These are phyloP conservation scores for Macrocentrus cingulum DNA, from an alignment of 1,140 invertebrate species.

Conservation along the genomic window DNA sequence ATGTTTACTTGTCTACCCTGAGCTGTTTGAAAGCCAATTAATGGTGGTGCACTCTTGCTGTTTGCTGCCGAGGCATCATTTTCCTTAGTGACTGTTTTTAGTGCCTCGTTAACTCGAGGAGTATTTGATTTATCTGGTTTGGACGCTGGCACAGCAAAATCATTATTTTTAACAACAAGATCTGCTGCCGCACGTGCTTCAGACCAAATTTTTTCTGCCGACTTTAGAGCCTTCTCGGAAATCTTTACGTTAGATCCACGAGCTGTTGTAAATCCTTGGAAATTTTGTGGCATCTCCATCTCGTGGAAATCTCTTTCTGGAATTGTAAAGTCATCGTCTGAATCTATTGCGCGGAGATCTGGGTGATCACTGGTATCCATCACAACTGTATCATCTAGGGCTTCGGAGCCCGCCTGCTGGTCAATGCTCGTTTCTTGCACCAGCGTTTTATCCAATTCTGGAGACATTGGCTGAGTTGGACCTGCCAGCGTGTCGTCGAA, in stretches of 20 bases:
- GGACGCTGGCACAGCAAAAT: not conserved
- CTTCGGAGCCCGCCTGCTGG: too few species aligned
- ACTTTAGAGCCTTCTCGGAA: constrained; percentile 39
- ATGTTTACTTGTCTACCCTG: constrained; percentile 16
- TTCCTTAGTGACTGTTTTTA: not conserved
- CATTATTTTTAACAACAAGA: too few species aligned
- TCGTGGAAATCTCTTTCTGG: not conserved
- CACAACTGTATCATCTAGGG: too few species aligned
- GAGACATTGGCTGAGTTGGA: too few species aligned
- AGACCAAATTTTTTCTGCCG: constrained; percentile 38
- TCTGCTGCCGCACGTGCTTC: constrained; percentile 28
- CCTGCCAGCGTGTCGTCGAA: not conserved
- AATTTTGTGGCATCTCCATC: not conserved
- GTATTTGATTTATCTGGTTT: too few species aligned
- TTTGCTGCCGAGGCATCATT: not conserved
- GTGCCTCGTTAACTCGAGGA: too few species aligned
- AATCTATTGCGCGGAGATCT: too few species aligned
- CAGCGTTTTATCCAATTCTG: too few species aligned
- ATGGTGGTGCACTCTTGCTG: not conserved
- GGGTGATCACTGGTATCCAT: too few species aligned
- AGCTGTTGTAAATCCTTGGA: not conserved
- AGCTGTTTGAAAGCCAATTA: constrained; percentile 7
- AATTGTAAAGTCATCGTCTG: too few species aligned
- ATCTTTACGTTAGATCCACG: constrained; percentile 16
- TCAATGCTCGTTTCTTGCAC: too few species aligned